phyloP scores from a whole-genome alignment of 2,888 invertebrate species.

The Apomyelois bistriatella region DNA sequence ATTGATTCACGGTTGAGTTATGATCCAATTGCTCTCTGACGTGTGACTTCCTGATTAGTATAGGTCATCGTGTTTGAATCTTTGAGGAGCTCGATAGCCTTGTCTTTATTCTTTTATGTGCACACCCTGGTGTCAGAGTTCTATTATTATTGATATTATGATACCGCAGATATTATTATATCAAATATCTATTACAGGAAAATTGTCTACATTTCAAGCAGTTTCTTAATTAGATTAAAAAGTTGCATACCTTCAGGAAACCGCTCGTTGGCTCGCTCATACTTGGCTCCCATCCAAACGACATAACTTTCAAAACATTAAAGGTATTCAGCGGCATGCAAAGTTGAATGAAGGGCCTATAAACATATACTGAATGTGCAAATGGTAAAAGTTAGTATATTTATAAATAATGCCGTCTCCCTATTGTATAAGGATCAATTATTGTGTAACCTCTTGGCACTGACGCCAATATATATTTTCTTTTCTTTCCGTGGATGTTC shows the following conservation, averaged over 20 bases:
- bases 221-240: conserved; percentile 1
- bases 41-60: neutral
- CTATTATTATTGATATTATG: too few species aligned
- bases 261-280: neutral
- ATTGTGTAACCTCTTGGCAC: too few species aligned
- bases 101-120: too few species aligned
- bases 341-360: neutral
- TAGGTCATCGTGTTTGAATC: neutral
- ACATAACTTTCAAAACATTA: neutral
- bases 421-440: too few species aligned
- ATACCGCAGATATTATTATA: neutral
- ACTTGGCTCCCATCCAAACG: neutral
- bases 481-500: too few species aligned
- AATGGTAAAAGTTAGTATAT: too few species aligned
- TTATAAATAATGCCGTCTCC: too few species aligned
- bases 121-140: too few species aligned
- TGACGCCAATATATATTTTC: too few species aligned
- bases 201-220: neutral
- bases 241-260: neutral
- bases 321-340: neutral
- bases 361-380: neutral
- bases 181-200: too few species aligned
- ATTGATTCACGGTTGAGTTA: conserved; percentile 2
- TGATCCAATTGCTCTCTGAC: conserved; percentile 1
- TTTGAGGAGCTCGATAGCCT: too few species aligned